Evolutionary conservation across 1,140 invertebrate genomes (phyloP), one percentile per base, ranked within the genome.

Genomic region (Chymomyza costata): DNA sequence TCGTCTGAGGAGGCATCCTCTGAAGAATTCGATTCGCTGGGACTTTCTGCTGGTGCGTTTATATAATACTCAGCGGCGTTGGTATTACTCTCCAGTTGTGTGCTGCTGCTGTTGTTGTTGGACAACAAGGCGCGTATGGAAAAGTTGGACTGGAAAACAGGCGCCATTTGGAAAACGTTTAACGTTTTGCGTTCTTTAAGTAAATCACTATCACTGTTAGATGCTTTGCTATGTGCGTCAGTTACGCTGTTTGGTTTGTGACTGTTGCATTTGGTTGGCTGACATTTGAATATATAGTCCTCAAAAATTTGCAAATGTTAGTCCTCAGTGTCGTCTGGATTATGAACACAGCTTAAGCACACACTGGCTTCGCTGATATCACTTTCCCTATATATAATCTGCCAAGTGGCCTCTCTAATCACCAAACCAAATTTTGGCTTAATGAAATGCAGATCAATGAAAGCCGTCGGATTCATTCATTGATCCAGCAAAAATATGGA

Each of bases 401-500:
- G n/a, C n/a, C n/a, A 53, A 41, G 34, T 16, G 34, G 49, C 28
- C 32, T 37, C 30, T 7, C 7, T 32, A 37, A 43, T 45, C 28
- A 30, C 30, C 34, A 15, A 8, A 13, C 25, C 39, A 25, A 11
- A n/a, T n/a, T 25, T 25, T 3, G 5, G 38, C 51, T 48, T 54
- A 40, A 34, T 35, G 25, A 44, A 38, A 25, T 49, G 47, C 62
- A 59, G 69, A 73, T 73, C 65, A 67, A 74, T 73, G 64, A 74
- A 73, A 73, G 34, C 69, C 68, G n/a, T 30, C 18, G 69, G 69
- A 73, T 73, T 73, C 69, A 73, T 73, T 73, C 69, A 73, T 64
- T 73, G 69, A 73, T 73, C 67, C 56, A 32, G 21, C 49, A 31
- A 34, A 10, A 14, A 35, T 10, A 39, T 11, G 25, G 17, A 18